Conservation (phyloP, 37 sponge, comb jelly and placozoan genomes). For the Ephydatia muelleri region DNA sequence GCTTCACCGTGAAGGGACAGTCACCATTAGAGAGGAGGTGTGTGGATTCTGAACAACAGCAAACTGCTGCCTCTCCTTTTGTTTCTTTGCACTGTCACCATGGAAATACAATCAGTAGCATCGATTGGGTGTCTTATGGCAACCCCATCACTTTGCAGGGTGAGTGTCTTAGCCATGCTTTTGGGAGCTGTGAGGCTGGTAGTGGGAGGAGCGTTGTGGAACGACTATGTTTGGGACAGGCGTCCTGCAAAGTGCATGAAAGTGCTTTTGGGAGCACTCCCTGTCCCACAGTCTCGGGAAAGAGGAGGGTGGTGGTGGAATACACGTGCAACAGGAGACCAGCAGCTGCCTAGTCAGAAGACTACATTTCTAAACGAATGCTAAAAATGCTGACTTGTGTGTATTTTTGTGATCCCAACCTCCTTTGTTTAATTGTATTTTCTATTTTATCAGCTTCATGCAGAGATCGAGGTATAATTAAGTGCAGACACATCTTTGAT, state of each 20-base stretch:
- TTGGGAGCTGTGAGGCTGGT: slow-evolving; percentile 12
- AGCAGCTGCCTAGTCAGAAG: too few relatives aligned
- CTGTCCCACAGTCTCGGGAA: not conserved
- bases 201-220: not conserved
- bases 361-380: too few relatives aligned
- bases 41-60: not conserved
- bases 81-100: not conserved
- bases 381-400: too few relatives aligned
- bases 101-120: not conserved
- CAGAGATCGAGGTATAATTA: too few relatives aligned
- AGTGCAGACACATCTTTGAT: too few relatives aligned
- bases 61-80: not conserved
- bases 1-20: slow-evolving; percentile 4
- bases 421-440: too few relatives aligned
- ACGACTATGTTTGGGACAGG: not conserved
- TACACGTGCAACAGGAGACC: slow-evolving; percentile 11
- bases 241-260: not conserved
- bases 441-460: too few relatives aligned
- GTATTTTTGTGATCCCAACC: too few relatives aligned
- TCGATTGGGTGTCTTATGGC: slow-evolving; percentile 36
- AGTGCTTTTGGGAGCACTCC: slow-evolving; percentile 4
- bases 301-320: slow-evolving; percentile 10
- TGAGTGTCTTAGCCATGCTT: not conserved
- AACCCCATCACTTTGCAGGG: not conserved
- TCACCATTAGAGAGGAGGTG: not conserved